phyloP scores from a whole-genome alignment of 2,797 vertebrate genomes.

The Poeciliopsis turneri region DNA sequence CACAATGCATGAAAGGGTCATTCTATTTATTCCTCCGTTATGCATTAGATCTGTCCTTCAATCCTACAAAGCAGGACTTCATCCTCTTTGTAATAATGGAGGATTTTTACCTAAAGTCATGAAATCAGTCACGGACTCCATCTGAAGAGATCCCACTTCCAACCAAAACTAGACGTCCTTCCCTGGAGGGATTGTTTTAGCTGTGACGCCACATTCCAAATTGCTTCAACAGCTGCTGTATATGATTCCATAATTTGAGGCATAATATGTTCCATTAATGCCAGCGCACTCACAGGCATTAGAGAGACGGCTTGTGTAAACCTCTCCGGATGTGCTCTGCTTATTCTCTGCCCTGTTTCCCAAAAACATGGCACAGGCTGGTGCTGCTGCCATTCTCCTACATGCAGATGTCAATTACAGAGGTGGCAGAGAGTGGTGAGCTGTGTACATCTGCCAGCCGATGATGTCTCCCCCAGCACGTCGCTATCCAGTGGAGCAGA shows the following conservation, averaged over 20 bases:
- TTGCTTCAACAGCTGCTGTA: conserved; percentile 82
- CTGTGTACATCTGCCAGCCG: conserved; percentile 73
- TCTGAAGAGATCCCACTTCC: conserved; percentile 52
- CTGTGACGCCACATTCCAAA: conserved; percentile 69
- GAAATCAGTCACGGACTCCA: conserved; percentile 37
- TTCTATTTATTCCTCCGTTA: conserved; percentile 63
- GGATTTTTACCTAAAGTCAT: conserved; percentile 56
- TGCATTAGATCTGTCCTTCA: conserved; percentile 52
- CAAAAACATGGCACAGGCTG: conserved; percentile 70
- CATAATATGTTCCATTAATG: conserved; percentile 83
- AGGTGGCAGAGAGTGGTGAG: conserved; percentile 74
- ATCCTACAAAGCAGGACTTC: conserved; percentile 54
- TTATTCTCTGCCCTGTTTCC: conserved; percentile 76
- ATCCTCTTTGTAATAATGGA: conserved; percentile 48
- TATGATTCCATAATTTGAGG: conserved; percentile 81
- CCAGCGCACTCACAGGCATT: conserved; percentile 74
- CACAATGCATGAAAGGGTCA: conserved; percentile 8
- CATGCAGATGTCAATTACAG: conserved; percentile 80
- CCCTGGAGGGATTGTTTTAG: conserved; percentile 69
- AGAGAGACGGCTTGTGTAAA: conserved; percentile 74
- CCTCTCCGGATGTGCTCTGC: conserved; percentile 78
- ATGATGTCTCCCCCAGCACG: conserved; percentile 70
- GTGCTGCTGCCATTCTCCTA: conserved; percentile 74
- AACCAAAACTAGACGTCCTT: conserved; percentile 53
- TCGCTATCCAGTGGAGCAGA: conserved; percentile 58